phyloP scores from a whole-genome alignment of 2,888 invertebrate genomes.

The Adelphocoris suturalis region DNA sequence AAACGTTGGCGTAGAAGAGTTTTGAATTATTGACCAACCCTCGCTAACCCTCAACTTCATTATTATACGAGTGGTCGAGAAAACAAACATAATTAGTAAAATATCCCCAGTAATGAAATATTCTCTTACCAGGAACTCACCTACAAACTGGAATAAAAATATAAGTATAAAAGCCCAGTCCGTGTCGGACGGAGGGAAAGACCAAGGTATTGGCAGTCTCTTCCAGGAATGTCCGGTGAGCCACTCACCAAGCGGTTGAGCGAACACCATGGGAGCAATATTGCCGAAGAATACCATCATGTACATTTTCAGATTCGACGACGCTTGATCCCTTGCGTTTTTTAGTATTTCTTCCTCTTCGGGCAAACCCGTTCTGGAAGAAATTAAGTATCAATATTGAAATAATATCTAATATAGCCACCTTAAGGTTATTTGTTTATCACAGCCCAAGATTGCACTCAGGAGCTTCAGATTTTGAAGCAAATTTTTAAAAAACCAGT shows the following conservation, averaged over 20 bases:
- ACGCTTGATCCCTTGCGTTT: background rate
- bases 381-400: background rate
- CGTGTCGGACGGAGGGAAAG: conserved; percentile 39
- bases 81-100: too few species aligned
- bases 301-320: conserved; percentile 4
- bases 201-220: conserved; percentile 40
- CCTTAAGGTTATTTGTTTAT: too few species aligned
- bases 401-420: too few species aligned
- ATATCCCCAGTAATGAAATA: too few species aligned
- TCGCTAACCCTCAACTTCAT: too few species aligned
- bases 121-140: background rate
- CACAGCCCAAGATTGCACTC: too few species aligned
- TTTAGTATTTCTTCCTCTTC: conserved; percentile 5
- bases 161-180: conserved; percentile 10
- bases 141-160: conserved; percentile 43
- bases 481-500: too few species aligned
- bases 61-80: too few species aligned
- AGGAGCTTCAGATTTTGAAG: too few species aligned
- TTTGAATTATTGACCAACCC: too few species aligned
- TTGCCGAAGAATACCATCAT: conserved; percentile 11
- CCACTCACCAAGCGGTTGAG: conserved; percentile 45
- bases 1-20: too few species aligned
- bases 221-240: conserved; percentile 44
- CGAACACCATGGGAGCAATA: conserved; percentile 34
- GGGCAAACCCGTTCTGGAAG: conserved; percentile 23